These are phyloP conservation scores for Halesus radiatus DNA, from an alignment of 1,140 invertebrate genomes.

Conservation along the genomic window DNA sequence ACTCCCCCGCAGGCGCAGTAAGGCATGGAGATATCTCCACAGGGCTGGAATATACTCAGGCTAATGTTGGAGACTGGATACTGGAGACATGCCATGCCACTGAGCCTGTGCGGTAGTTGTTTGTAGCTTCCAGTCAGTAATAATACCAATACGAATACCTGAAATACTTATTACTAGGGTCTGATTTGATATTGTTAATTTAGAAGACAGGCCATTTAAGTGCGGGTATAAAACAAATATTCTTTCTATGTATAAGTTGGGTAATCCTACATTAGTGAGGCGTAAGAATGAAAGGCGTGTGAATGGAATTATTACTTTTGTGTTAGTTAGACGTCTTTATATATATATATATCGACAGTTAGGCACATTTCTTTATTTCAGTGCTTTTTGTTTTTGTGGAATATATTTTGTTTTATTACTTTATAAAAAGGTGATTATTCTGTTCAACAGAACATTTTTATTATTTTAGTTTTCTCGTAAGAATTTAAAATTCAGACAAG, in stretches of 20 bases:
- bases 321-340: slow-evolving; percentile 43
- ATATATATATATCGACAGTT: slow-evolving; percentile 37
- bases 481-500: slow-evolving; percentile 58
- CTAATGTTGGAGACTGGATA: too few species aligned
- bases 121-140: slow-evolving; percentile 14
- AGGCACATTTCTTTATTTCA: slow-evolving; percentile 29
- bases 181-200: slow-evolving; percentile 44
- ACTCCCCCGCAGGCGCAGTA: too few species aligned
- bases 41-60: too few species aligned
- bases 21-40: too few species aligned
- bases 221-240: slow-evolving; percentile 26
- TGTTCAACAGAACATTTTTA: slow-evolving; percentile 56
- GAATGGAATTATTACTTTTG: slow-evolving; percentile 34
- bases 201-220: slow-evolving; percentile 36
- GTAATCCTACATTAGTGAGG: slow-evolving; percentile 14
- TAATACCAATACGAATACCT: slow-evolving; percentile 25
- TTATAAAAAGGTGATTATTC: slow-evolving; percentile 51
- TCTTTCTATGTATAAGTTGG: slow-evolving; percentile 19
- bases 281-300: slow-evolving; percentile 26
- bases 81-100: too few species aligned
- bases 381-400: slow-evolving; percentile 40
- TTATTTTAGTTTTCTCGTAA: slow-evolving; percentile 53
- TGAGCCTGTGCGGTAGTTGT: background rate
- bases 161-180: slow-evolving; percentile 39
- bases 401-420: slow-evolving; percentile 41